Base-by-base conservation (phyloP, 2,797 vertebrate species). In the Halcyon leucocephala region DNA sequence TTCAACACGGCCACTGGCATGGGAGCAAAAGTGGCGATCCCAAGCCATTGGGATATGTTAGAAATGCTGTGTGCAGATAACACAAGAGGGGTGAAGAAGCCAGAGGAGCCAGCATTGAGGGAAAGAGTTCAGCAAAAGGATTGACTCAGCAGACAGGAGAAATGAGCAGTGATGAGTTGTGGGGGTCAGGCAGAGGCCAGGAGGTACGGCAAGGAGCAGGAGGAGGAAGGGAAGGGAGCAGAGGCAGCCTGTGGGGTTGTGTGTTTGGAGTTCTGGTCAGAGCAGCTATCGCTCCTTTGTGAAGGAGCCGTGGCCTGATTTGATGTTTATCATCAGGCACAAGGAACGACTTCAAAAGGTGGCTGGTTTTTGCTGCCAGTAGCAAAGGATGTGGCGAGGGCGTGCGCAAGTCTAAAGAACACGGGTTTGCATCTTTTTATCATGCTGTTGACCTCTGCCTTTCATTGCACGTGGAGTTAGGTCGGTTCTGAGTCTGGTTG, bases 161-260 rank as follows among this genome's bases (percentile, higher is more conserved):
- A 86, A 20, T 16, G 90, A 95, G 83, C 46, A 19, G 37, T 72
- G 94, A 42, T 84, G 94, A 85, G 89, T 26, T 67, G 62, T 37
- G 73, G 82, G 76, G 89, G 91, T 96, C 84, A 95, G 84, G 69
- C 95, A 88, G 91, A 92, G 95, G 95, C 90, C 94, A 93, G 69
- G 86, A 87, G 85, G 71, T 61, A 8, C 6, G 3, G 72, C 76
- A 54, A 16, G 86, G 90, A 91, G 89, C 9, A 0, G 51, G 52
- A 91, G 91, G 82, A 81, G 81, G 64, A 88, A 95, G 86, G 78
- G 71, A 21, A 21, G 51, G 66, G 71, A 93, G 85, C 71, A 58
- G 74, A 64, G 78, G 44, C 61, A 89, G 86, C 55, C 48, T 19
- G 49, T 6, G 4, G 60, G 58, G 42, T 26, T 33, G 33, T 55